phyloP scores from a whole-genome alignment of 2,113 vertebrate genomes.

The Pseudorectes ferrugineus region DNA sequence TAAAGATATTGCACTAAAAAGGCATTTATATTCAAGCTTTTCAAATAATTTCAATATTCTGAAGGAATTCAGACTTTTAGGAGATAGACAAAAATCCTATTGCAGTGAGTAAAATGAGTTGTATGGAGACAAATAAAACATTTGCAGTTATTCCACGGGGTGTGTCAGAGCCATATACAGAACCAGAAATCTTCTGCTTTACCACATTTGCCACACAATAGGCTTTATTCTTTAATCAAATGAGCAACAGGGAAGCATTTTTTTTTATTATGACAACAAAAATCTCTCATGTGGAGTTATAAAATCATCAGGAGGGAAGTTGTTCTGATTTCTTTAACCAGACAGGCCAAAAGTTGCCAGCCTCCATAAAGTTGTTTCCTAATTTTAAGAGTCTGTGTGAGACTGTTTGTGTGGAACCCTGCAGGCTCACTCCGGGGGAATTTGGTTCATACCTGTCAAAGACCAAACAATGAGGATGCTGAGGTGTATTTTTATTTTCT shows the following conservation, averaged over 20 bases:
- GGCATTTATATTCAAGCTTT: background rate
- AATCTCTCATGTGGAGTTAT: background rate
- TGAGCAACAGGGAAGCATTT: background rate
- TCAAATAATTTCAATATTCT: background rate
- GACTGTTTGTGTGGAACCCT: constrained; percentile 51
- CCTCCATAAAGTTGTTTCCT: background rate
- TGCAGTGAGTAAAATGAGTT: background rate
- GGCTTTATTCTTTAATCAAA: background rate
- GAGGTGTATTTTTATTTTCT: background rate
- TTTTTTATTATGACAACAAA: background rate
- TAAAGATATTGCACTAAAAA: background rate
- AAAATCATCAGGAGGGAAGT: background rate
- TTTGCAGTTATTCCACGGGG: accelerated
- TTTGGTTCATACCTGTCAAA: constrained; percentile 46
- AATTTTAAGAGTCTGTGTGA: constrained; percentile 10
- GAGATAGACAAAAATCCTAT: background rate
- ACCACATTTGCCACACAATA: background rate
- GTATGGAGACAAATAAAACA: background rate
- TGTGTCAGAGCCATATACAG: background rate
- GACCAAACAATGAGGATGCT: constrained; percentile 7
- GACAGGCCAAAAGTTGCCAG: background rate
- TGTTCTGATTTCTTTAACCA: constrained; percentile 4
- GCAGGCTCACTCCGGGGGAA: constrained; percentile 59
- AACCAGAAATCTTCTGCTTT: background rate
- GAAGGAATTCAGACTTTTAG: background rate